phyloP scores from a whole-genome alignment of 2,797 vertebrate genomes.

The Sebastolobus altivelis region DNA sequence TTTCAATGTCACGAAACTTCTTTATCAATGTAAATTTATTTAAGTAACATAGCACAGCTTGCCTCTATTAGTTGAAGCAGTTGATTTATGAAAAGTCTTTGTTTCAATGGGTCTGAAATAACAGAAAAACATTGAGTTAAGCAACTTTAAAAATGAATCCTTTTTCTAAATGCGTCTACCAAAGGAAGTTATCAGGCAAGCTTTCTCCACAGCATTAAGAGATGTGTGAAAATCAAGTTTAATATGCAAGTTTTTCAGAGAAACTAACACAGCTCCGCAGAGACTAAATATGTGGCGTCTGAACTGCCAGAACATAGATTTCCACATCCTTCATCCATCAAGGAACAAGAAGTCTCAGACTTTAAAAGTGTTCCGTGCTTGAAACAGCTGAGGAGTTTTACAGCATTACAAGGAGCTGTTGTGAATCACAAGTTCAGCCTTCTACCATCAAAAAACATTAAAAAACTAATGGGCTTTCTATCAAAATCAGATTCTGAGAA shows the following conservation, averaged over 20 bases:
- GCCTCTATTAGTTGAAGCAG: background rate
- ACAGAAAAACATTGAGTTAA: background rate
- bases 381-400: constrained; percentile 27
- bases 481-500: background rate
- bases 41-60: background rate
- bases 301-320: constrained; percentile 50
- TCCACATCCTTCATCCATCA: constrained; percentile 60
- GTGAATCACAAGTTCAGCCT: constrained; percentile 2
- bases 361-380: constrained; percentile 46
- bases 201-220: constrained; percentile 21
- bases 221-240: constrained; percentile 46
- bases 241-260: constrained; percentile 40
- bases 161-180: constrained; percentile 6
- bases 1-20: constrained; percentile 27
- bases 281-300: constrained; percentile 50
- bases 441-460: background rate
- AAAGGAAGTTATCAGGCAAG: constrained; percentile 20
- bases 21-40: background rate
- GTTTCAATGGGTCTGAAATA: background rate
- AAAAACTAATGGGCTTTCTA: background rate
- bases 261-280: constrained; percentile 61
- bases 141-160: background rate
- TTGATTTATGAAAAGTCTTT: background rate
- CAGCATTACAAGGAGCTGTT: constrained; percentile 22
- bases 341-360: constrained; percentile 45